Evolutionary conservation across 2,113 vertebrate genomes (phyloP).

Genomic region (Tachysurus fulvidraco): DNA sequence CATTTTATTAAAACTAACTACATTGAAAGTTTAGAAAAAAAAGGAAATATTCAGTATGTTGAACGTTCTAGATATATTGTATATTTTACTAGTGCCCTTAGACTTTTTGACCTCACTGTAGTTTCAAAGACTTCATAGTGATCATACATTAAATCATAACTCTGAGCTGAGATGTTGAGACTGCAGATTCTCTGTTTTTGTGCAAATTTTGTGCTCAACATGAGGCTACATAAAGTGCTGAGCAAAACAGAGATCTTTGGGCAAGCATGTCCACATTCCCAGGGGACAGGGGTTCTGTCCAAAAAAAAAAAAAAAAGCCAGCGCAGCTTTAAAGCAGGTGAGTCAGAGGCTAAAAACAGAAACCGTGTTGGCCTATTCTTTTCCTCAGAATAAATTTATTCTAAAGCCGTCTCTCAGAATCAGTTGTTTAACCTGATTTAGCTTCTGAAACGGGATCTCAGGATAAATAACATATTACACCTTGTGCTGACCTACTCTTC

Average conservation of each 20-base stretch:
- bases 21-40: not conserved
- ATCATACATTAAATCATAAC: not conserved
- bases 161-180: not conserved
- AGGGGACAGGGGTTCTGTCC: slow-evolving; percentile 13
- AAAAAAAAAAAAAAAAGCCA: slow-evolving; percentile 12
- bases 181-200: not conserved
- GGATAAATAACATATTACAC: slow-evolving; percentile 16
- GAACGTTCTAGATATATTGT: not conserved
- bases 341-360: slow-evolving; percentile 49
- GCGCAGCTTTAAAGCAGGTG: slow-evolving; percentile 36
- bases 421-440: not conserved
- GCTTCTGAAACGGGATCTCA: not conserved
- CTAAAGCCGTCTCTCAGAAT: not conserved
- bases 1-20: not conserved
- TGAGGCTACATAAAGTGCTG: slow-evolving; percentile 31
- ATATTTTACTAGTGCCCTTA: not conserved
- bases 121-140: not conserved
- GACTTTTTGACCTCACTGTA: not conserved
- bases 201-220: slow-evolving; percentile 3
- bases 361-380: not conserved
- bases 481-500: not conserved
- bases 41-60: not conserved
- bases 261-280: slow-evolving; percentile 19
- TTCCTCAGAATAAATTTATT: not conserved
- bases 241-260: slow-evolving; percentile 14